phyloP scores from a whole-genome alignment of 1,140 invertebrate species.

The Brachystomella parvula region DNA sequence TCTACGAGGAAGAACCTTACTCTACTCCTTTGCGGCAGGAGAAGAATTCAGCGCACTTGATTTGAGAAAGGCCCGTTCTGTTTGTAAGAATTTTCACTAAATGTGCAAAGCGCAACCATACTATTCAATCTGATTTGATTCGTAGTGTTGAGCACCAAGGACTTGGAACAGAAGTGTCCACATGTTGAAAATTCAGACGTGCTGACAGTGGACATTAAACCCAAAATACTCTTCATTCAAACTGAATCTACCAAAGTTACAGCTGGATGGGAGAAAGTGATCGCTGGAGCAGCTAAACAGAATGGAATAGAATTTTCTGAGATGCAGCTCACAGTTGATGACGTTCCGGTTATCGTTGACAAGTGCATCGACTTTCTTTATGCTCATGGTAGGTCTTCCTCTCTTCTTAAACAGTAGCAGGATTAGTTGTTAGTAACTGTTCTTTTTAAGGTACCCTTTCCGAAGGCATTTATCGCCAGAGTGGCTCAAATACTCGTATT shows the following conservation, averaged over 20 bases:
- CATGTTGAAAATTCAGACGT: slow-evolving; percentile 40
- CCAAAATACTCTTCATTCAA: slow-evolving; percentile 46
- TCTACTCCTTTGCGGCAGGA: slow-evolving; percentile 52
- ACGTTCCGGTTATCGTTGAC: slow-evolving; percentile 79
- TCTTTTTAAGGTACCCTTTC: slow-evolving; percentile 60
- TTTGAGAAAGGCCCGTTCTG: slow-evolving; percentile 68
- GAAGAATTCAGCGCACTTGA: slow-evolving; percentile 56
- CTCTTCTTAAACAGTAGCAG: background rate
- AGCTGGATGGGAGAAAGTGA: slow-evolving; percentile 57
- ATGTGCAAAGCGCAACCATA: too few species aligned
- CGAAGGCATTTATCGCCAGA: slow-evolving; percentile 75
- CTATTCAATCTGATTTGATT: too few species aligned
- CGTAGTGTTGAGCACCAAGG: slow-evolving; percentile 24
- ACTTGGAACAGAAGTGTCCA: slow-evolving; percentile 28
- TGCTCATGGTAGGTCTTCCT: slow-evolving; percentile 56
- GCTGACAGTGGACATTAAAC: slow-evolving; percentile 43
- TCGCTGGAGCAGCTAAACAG: slow-evolving; percentile 62
- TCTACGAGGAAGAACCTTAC: slow-evolving; percentile 58
- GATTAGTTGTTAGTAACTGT: background rate
- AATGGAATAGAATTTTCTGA: slow-evolving; percentile 67
- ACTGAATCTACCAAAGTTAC: slow-evolving; percentile 51
- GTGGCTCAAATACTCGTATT: slow-evolving; percentile 66
- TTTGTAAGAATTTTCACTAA: slow-evolving; percentile 51
- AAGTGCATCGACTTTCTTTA: slow-evolving; percentile 84
- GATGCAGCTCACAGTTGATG: slow-evolving; percentile 74